Percentiles rank a stretch among this genome's conserved stretches.
Conservation (phyloP, 2,113 vertebrate species). For the Pteropus alecto region DNA sequence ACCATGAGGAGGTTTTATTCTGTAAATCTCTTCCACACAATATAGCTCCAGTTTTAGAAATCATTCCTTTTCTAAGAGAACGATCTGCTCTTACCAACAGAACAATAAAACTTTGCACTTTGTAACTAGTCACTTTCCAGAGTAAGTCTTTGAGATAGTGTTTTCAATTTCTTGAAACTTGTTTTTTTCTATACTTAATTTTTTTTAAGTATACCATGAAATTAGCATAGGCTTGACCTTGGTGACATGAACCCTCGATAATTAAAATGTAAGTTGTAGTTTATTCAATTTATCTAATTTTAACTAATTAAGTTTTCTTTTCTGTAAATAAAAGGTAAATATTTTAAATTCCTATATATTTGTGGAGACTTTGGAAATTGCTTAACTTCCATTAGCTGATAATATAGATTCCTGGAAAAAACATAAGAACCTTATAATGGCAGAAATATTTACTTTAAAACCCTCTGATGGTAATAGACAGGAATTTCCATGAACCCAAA, state of each 20-base stretch:
- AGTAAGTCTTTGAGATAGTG: background rate
- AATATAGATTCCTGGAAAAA: background rate
- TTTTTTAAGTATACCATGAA: conserved; percentile 12
- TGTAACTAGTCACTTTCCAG: background rate
- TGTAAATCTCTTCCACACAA: background rate
- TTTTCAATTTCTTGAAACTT: background rate
- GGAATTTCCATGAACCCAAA: background rate
- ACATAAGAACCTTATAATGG: background rate
- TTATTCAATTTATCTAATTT: background rate
- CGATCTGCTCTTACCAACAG: background rate
- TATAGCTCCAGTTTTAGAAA: background rate
- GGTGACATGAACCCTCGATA: background rate
- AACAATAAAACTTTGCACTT: background rate
- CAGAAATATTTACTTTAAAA: background rate
- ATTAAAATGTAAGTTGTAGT: background rate
- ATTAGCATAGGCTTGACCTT: background rate
- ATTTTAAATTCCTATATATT: background rate
- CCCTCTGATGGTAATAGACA: background rate
- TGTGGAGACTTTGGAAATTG: background rate
- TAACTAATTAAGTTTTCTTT: background rate
- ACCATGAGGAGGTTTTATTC: background rate
- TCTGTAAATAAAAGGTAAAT: background rate
- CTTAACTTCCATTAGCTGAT: background rate
- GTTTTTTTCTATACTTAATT: background rate
- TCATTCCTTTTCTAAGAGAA: background rate